phyloP scores from a whole-genome alignment of 2,888 invertebrate species.

The Parasteatoda lunata region DNA sequence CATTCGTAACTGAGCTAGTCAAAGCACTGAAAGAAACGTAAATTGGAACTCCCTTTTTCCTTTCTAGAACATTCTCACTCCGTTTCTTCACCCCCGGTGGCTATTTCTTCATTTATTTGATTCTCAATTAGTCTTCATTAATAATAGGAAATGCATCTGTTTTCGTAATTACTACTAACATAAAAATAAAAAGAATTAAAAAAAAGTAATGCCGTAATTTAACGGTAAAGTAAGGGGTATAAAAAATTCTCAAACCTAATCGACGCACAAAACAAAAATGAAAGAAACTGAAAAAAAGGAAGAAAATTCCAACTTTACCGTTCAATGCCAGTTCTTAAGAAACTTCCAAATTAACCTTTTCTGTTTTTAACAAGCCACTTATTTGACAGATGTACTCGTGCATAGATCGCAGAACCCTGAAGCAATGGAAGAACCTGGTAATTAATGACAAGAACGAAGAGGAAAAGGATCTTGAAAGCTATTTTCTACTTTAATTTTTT shows the following conservation, averaged over 20 bases:
- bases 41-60: constrained; percentile 21
- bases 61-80: constrained; percentile 30
- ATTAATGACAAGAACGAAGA: constrained; percentile 63
- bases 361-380: constrained; percentile 68
- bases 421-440: constrained; percentile 61
- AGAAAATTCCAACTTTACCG: constrained; percentile 42
- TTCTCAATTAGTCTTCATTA: constrained; percentile 68
- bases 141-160: constrained; percentile 68
- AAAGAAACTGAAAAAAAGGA: constrained; percentile 2
- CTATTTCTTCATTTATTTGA: constrained; percentile 66
- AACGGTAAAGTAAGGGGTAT: constrained; percentile 15
- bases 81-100: constrained; percentile 41
- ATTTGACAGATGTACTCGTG: constrained; percentile 57
- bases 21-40: background rate
- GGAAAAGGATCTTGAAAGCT: constrained; percentile 49
- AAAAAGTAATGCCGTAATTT: constrained; percentile 27
- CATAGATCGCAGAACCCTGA: constrained; percentile 29
- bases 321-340: constrained; percentile 53
- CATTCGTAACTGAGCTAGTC: constrained; percentile 24
- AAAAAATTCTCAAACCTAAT: constrained; percentile 8
- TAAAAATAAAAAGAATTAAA: constrained; percentile 33
- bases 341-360: constrained; percentile 67
- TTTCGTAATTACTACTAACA: constrained; percentile 65
- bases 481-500: constrained; percentile 51
- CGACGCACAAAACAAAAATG: constrained; percentile 3